Base-by-base conservation (phyloP, 2,888 invertebrate species). In the Andrena trimmerana region DNA sequence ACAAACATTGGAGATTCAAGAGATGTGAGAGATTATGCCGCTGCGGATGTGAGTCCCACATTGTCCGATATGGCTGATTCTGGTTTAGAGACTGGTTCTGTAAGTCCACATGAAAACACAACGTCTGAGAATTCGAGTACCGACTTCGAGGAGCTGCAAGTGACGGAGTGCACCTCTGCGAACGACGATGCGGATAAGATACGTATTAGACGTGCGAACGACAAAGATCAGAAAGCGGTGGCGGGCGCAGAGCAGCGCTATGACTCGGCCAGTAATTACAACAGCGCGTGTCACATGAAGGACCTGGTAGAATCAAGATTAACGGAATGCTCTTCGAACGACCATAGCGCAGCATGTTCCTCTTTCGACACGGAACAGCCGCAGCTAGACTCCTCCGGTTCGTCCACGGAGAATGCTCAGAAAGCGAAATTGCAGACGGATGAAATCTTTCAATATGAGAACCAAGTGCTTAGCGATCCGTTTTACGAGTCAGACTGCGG, bases 61-160 rank as follows among this genome's bases (percentile, higher is more conserved):
- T 85, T 89, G 59, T 92, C 92, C 81, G 93, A 94, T 78, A 94
- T 94, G 94, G 94, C 94, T 85, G 94, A 94, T 90, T 94, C 94
- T 57, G 94, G 94, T 84, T 88, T 94, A 78, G 94, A 94, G 83
- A 93, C 94, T 73, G 93, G 93, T 83, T 94, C 94, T 63, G 91
- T 91, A 73, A 94, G 94, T 91, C 94, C 94, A 20, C 92, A 93
- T 76, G 94, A 94, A 78, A 94, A 92, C 29, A 94, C 93, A 2
- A 92, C 93, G 20, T 94, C 94, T 13, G 94, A 94, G 72, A 92
- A 92, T 78, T 94, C 93, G 2, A 93, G 91, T 16, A 92, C 93
- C 7, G 94, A 94, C 66, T 89, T 92, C 29, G 93, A 93, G 50
- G 91, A 90, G 29, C 90, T 89, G 68, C 91, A 85, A 81, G 86